A percentile compares a stretch with the other conserved stretches of the same genome.
phyloP scores from a whole-genome alignment of 2,113 vertebrate genomes.

The Oostethus manadensis region DNA sequence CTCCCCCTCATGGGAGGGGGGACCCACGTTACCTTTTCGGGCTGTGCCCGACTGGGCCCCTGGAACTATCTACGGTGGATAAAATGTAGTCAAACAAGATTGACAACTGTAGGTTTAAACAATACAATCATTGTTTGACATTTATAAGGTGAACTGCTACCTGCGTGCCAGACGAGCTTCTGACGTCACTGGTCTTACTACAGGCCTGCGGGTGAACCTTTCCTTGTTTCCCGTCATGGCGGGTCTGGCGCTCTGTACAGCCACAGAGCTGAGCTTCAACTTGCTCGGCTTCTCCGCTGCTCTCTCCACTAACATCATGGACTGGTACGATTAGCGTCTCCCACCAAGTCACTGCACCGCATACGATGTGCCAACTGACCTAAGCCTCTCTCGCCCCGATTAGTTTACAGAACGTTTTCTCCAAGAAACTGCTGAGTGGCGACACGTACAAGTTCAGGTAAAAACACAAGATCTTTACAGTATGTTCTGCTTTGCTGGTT shows the following conservation, averaged over 20 bases:
- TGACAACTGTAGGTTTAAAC: too few species aligned
- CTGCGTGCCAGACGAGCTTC: neutral
- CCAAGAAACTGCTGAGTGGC: constrained; percentile 93
- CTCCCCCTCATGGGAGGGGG: too few species aligned
- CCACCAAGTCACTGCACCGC: neutral
- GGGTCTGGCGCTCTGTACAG: constrained; percentile 88
- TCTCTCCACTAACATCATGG: constrained; percentile 95
- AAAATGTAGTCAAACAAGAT: too few species aligned
- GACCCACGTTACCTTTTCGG: too few species aligned
- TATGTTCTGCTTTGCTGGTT: neutral
- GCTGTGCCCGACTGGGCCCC: too few species aligned
- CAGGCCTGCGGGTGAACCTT: constrained; percentile 89
- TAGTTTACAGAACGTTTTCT: constrained; percentile 96
- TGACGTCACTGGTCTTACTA: neutral
- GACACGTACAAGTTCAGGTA: constrained; percentile 95
- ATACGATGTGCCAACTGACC: neutral
- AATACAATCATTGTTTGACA: too few species aligned
- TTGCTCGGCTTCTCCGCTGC: constrained; percentile 90
- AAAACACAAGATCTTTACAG: neutral
- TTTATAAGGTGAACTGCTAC: too few species aligned
- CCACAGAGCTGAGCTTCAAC: constrained; percentile 91
- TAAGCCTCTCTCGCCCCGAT: constrained; percentile 28
- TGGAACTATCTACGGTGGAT: too few species aligned
- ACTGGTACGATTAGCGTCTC: constrained; percentile 77
- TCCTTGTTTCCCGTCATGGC: constrained; percentile 91